These are phyloP conservation scores for Eulemur albifrons DNA, from an alignment of 2,797 vertebrate species.

Conservation along the genomic window DNA sequence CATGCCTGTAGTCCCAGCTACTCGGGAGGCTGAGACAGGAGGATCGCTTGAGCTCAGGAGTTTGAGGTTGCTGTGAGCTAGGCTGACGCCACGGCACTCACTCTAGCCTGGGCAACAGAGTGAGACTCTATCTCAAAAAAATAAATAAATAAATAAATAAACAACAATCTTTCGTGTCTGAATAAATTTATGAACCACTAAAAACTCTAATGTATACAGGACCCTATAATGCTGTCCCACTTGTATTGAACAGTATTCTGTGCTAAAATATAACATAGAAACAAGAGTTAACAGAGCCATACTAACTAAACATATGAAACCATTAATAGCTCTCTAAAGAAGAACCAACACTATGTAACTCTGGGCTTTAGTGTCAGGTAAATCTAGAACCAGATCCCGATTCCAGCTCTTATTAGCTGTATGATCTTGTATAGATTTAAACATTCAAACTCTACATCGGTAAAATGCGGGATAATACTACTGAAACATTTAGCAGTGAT, in stretches of 20 bases:
- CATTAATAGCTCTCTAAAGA: constrained; percentile 15
- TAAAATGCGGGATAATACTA: not conserved
- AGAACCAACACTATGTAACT: not conserved
- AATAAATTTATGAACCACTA: not conserved
- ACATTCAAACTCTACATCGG: not conserved
- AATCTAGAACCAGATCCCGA: not conserved
- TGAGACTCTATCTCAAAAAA: too few relatives aligned
- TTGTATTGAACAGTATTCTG: not conserved
- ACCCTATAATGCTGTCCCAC: not conserved
- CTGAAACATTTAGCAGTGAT: not conserved
- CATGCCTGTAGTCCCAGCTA: too few relatives aligned
- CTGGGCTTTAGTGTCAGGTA: not conserved
- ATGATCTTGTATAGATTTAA: not conserved
- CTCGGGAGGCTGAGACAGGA: too few relatives aligned
- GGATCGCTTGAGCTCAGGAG: too few relatives aligned
- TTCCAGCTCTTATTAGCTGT: not conserved
- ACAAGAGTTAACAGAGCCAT: not conserved
- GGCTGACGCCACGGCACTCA: too few relatives aligned
- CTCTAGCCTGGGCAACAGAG: too few relatives aligned
- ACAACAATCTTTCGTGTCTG: not conserved
- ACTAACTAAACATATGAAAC: not conserved
- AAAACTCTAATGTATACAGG: not conserved
- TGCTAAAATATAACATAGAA: not conserved
- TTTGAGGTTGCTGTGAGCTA: too few relatives aligned
- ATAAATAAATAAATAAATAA: too few relatives aligned